phyloP scores from a whole-genome alignment of 2,113 vertebrate genomes.

The Thomomys bottae region DNA sequence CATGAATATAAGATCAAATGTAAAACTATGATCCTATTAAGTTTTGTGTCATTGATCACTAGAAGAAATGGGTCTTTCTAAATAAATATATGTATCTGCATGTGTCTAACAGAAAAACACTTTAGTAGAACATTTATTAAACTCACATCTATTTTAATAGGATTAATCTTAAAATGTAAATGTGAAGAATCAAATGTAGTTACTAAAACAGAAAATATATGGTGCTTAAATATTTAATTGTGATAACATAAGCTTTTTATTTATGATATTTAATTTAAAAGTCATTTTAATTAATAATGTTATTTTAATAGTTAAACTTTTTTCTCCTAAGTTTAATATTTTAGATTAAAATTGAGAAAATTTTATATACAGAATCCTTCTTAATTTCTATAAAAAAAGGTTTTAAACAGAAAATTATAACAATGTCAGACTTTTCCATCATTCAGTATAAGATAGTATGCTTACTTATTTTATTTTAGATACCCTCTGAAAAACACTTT shows the following conservation, averaged over 20 bases:
- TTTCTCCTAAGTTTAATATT: not conserved
- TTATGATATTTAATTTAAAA: conserved; percentile 36
- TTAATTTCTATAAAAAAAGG: conserved; percentile 43
- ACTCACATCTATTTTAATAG: conserved; percentile 36
- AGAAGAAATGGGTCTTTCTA: conserved; percentile 50
- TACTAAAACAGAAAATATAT: conserved; percentile 17
- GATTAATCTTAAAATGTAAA: conserved; percentile 36
- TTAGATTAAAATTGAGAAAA: conserved; percentile 51
- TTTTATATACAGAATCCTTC: conserved; percentile 26
- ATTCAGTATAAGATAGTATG: conserved; percentile 48
- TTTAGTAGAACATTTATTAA: conserved; percentile 42
- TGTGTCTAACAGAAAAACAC: conserved; percentile 48
- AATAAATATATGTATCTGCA: conserved; percentile 3
- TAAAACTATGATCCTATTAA: not conserved
- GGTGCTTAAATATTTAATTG: conserved; percentile 35
- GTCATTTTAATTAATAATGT: conserved; percentile 23
- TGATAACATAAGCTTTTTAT: conserved; percentile 47
- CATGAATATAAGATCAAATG: conserved; percentile 54
- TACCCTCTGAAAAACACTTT: conserved; percentile 53
- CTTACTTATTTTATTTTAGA: conserved; percentile 47
- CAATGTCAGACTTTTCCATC: conserved; percentile 1
- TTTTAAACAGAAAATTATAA: conserved; percentile 40
- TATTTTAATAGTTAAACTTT: conserved; percentile 34
- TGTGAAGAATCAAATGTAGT: conserved; percentile 9
- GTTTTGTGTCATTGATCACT: not conserved